Percentiles rank a stretch among this genome's conserved stretches.
These are phyloP conservation scores for Dryobates pubescens DNA, from an alignment of 2,797 vertebrate species.

Conservation along the genomic window DNA sequence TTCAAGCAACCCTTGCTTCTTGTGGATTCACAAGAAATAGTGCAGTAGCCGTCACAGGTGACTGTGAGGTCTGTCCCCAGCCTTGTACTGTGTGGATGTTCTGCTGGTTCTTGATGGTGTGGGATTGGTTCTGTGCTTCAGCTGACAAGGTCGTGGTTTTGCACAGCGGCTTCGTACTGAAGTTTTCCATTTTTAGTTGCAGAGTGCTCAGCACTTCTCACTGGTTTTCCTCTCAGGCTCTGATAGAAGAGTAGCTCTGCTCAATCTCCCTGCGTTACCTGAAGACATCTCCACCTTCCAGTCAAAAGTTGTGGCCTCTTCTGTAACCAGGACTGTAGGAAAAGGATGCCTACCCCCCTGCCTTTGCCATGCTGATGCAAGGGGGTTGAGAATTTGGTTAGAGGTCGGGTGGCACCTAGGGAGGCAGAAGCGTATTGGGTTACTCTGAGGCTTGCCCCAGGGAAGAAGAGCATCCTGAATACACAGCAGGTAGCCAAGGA, in stretches of 20 bases:
- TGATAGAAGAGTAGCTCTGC: neutral
- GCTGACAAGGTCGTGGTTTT: neutral
- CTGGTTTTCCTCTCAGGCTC: accelerated
- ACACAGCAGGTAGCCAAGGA: neutral
- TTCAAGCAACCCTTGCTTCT: neutral
- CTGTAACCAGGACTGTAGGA: neutral
- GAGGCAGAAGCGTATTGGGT: neutral
- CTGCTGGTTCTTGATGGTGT: neutral
- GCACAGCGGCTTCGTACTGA: neutral
- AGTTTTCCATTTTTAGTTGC: neutral
- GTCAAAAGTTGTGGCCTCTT: neutral
- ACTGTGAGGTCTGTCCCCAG: neutral
- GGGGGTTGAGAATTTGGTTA: neutral
- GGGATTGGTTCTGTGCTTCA: neutral
- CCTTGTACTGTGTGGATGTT: accelerated
- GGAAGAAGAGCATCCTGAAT: neutral
- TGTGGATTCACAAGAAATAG: accelerated
- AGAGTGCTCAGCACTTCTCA: accelerated
- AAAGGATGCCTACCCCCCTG: neutral
- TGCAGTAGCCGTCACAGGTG: accelerated
- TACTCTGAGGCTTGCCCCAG: neutral
- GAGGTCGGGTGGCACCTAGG: neutral
- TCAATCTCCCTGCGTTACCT: neutral
- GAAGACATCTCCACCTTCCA: neutral
- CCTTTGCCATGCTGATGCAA: accelerated